These are phyloP conservation scores for Echinarachnius parma DNA, from an alignment of 53 echinoderm and acorn worm genomes.

Conservation along the genomic window DNA sequence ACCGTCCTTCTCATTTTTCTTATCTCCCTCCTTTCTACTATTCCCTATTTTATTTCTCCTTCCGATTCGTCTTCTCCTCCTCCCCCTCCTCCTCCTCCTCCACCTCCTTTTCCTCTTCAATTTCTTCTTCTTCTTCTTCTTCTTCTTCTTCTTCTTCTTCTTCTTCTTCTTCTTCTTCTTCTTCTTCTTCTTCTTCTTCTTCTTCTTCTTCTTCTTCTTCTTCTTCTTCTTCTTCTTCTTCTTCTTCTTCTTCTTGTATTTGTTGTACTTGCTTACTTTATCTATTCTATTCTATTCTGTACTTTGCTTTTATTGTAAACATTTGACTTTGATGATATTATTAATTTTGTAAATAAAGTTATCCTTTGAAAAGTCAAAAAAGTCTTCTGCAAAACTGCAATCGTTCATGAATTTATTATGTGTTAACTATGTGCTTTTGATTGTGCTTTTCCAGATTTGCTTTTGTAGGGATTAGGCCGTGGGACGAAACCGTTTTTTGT, in stretches of 20 bases:
- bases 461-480: too few species aligned
- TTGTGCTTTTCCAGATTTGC: too few species aligned
- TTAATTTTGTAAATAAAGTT: too few species aligned
- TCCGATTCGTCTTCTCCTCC: background rate
- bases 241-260: background rate
- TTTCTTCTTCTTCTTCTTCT: background rate
- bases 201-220: background rate
- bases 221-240: background rate
- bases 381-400: too few species aligned
- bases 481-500: too few species aligned
- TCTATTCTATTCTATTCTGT: too few species aligned
- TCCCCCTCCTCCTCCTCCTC: background rate
- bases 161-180: background rate
- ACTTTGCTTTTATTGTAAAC: too few species aligned
- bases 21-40: background rate
- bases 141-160: background rate
- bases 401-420: too few species aligned
- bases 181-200: background rate
- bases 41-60: background rate
- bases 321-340: too few species aligned
- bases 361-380: too few species aligned
- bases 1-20: background rate
- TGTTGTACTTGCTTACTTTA: background rate
- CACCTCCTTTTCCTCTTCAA: background rate
- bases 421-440: too few species aligned